phyloP scores from a whole-genome alignment of 2,113 vertebrate species.

The Myiagra hebetior region DNA sequence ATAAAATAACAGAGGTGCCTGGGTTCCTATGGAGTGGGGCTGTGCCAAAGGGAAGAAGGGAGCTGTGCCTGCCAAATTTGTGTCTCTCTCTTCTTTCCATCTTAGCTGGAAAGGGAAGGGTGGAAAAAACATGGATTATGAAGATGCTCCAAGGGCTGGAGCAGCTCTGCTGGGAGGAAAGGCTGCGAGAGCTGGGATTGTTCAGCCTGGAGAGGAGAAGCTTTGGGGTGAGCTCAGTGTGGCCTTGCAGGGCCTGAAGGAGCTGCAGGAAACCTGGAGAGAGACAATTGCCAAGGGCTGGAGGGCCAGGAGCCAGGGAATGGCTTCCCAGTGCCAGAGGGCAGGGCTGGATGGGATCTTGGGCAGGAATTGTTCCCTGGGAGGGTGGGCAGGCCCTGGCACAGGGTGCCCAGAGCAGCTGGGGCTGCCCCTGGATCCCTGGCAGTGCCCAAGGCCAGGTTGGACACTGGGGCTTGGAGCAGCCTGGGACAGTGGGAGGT shows the following conservation, averaged over 20 bases:
- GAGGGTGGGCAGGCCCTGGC: not conserved
- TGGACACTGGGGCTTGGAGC: not conserved
- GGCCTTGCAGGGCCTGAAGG: no score
- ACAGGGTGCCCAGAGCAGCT: not conserved
- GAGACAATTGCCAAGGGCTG: not conserved
- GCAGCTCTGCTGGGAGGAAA: not conserved
- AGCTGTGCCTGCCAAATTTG: not conserved
- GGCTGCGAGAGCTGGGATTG: not conserved
- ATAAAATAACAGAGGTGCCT: not conserved
- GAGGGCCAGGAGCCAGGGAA: not conserved
- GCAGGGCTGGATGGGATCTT: not conserved
- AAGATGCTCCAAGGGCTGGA: not conserved
- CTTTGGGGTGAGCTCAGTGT: not conserved
- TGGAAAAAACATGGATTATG: not conserved
- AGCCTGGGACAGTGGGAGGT: not conserved
- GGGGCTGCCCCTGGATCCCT: not conserved
- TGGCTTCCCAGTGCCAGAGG: not conserved
- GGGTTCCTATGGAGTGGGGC: not conserved
- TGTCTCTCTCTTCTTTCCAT: not conserved
- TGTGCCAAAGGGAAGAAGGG: not conserved
- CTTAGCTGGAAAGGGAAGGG: not conserved
- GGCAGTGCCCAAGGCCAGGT: not conserved
- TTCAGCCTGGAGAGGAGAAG: not conserved
- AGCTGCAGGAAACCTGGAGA: no score
- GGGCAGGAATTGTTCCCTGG: not conserved